These are phyloP conservation scores for Limnephilus marmoratus DNA, from an alignment of 2,888 invertebrate species.

Conservation along the genomic window DNA sequence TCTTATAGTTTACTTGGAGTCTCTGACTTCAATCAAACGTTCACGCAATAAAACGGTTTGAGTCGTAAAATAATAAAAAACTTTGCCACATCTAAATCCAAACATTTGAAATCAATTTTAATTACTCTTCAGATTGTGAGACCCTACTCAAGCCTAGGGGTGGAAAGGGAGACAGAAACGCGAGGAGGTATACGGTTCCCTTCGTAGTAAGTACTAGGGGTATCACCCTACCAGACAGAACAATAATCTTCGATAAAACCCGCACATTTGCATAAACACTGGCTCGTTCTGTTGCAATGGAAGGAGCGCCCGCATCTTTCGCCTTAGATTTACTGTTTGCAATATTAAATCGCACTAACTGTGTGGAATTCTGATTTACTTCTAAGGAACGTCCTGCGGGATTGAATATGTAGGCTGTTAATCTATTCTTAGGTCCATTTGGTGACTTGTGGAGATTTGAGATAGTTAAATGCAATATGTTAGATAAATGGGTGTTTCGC, in stretches of 20 bases:
- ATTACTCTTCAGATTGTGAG: slow-evolving; percentile 23
- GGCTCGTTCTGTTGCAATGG: slow-evolving; percentile 57
- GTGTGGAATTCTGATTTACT: slow-evolving; percentile 34
- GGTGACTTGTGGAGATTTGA: slow-evolving; percentile 9
- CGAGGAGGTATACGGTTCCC: slow-evolving; percentile 25
- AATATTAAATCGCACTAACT: slow-evolving; percentile 51
- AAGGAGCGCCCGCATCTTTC: slow-evolving; percentile 60
- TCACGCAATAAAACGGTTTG: neutral
- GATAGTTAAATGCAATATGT: slow-evolving; percentile 37
- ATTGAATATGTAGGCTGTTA: slow-evolving; percentile 39
- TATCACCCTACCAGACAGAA: slow-evolving; percentile 69
- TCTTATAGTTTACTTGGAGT: too few species aligned
- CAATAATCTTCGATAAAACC: slow-evolving; percentile 80
- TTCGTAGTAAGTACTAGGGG: slow-evolving; percentile 9
- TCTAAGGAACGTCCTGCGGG: slow-evolving; percentile 30
- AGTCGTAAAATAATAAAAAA: neutral
- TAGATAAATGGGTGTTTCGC: neutral
- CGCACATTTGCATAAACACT: slow-evolving; percentile 77
- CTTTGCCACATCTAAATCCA: neutral
- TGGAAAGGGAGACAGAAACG: slow-evolving; percentile 5
- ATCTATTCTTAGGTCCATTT: slow-evolving; percentile 39
- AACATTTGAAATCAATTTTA: slow-evolving; percentile 25
- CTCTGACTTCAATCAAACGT: neutral
- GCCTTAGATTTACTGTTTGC: slow-evolving; percentile 60
- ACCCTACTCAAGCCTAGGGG: slow-evolving; percentile 22